These are phyloP conservation scores for Theocolax elegans DNA, from an alignment of 1,140 invertebrate species.

Conservation along the genomic window DNA sequence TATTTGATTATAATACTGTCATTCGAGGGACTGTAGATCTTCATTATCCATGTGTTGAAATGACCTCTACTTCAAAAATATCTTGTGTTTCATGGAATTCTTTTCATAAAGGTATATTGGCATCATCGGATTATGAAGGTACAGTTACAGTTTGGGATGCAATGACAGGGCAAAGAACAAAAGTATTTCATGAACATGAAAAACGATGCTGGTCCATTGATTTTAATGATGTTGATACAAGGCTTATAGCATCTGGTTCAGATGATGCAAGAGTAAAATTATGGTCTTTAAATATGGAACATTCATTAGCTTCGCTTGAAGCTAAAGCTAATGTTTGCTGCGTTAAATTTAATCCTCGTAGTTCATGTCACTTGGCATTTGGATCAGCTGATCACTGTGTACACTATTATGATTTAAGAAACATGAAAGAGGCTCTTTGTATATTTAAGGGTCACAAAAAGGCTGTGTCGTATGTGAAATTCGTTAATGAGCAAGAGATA, in stretches of 20 bases:
- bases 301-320: conserved; percentile 88
- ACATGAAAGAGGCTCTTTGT: conserved; percentile 83
- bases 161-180: conserved; percentile 78
- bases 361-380: conserved; percentile 88
- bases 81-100: conserved; percentile 95
- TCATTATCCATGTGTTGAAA: conserved; percentile 93
- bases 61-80: conserved; percentile 94
- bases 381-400: conserved; percentile 97
- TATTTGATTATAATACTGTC: conserved; percentile 90
- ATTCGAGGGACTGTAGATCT: conserved; percentile 87
- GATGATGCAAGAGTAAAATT: conserved; percentile 96
- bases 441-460: conserved; percentile 94
- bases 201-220: conserved; percentile 97
- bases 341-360: conserved; percentile 94
- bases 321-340: conserved; percentile 96
- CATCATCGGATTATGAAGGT: conserved; percentile 96
- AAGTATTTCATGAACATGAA: conserved; percentile 90
- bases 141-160: conserved; percentile 95
- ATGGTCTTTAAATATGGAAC: conserved; percentile 89
- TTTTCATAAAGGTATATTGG: conserved; percentile 89
- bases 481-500: conserved; percentile 88
- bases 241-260: conserved; percentile 91
- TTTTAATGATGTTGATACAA: conserved; percentile 92
- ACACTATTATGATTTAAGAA: conserved; percentile 94
- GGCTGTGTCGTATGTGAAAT: conserved; percentile 96